phyloP scores from a whole-genome alignment of 2,888 invertebrate species.

The Philereme vetulata region DNA sequence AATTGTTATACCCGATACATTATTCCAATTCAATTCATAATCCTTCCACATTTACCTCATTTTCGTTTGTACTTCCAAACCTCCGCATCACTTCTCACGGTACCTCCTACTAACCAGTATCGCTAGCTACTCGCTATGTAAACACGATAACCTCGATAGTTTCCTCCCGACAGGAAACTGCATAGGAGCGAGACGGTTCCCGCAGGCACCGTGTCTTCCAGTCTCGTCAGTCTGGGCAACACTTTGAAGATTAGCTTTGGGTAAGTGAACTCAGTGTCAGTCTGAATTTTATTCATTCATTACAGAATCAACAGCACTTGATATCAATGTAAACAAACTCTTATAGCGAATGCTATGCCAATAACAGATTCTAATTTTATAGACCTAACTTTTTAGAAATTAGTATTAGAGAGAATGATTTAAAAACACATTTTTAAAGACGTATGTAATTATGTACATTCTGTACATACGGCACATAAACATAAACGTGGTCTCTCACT shows the following conservation, averaged over 20 bases:
- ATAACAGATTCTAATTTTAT: too few relatives aligned
- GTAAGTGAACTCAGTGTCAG: conserved; percentile 77
- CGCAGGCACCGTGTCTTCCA: conserved; percentile 88
- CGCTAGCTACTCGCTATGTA: conserved; percentile 55
- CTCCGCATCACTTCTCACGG: conserved; percentile 38
- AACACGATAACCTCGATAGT: conserved; percentile 80
- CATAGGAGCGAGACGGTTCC: conserved; percentile 91
- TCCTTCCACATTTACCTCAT: too few relatives aligned
- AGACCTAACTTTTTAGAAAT: too few relatives aligned
- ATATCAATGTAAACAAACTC: too few relatives aligned
- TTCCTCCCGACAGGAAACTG: conserved; percentile 82
- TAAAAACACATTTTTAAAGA: too few relatives aligned
- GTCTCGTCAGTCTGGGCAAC: conserved; percentile 91
- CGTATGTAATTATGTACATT: too few relatives aligned
- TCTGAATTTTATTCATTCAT: background rate
- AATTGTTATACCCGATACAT: too few relatives aligned
- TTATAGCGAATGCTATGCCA: too few relatives aligned
- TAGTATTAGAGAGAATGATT: too few relatives aligned
- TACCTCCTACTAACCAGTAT: conserved; percentile 58
- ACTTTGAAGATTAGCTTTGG: conserved; percentile 93
- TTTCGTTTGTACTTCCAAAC: conserved; percentile 5
- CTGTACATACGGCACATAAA: too few relatives aligned
- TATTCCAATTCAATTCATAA: too few relatives aligned
- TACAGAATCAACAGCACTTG: background rate
- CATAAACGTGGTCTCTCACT: too few relatives aligned